Evolutionary conservation across 2,797 vertebrate species (phyloP).

Genomic region (Chaetodon trifasciatus): DNA sequence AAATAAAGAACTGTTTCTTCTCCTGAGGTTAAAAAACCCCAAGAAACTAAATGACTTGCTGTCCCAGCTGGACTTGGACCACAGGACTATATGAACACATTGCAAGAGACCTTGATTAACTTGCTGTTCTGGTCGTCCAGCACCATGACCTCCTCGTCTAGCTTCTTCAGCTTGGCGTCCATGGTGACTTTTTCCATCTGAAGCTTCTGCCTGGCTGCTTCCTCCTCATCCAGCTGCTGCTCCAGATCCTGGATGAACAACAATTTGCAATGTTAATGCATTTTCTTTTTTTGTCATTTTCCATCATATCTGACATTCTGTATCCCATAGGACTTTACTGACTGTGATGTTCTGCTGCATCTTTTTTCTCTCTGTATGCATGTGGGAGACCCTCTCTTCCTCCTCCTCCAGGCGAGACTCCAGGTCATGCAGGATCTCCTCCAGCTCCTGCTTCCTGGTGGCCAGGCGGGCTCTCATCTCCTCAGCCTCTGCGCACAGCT

Average conservation of each 20-base stretch:
- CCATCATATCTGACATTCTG: background rate
- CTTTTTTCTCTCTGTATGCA: constrained; percentile 93
- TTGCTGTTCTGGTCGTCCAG: constrained; percentile 96
- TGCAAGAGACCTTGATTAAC: constrained; percentile 88
- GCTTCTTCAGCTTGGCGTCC: constrained; percentile 94
- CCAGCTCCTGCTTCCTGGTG: constrained; percentile 95
- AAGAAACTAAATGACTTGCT: background rate
- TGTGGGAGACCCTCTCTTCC: constrained; percentile 92
- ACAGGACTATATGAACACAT: background rate
- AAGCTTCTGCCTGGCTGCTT: constrained; percentile 94
- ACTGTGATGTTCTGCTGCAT: constrained; percentile 98
- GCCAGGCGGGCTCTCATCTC: constrained; percentile 95
- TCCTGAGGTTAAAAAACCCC: constrained; percentile 82
- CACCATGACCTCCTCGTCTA: constrained; percentile 93
- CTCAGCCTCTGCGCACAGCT: constrained; percentile 96
- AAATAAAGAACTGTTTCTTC: constrained; percentile 86
- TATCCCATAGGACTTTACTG: background rate
- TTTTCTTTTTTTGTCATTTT: too few relatives aligned
- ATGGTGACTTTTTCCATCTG: constrained; percentile 96
- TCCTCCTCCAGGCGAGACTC: constrained; percentile 98
- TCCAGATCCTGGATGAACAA: constrained; percentile 90
- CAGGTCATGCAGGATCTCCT: constrained; percentile 96
- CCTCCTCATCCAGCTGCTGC: constrained; percentile 97
- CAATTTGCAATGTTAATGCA: background rate
- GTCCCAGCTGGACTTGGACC: too few relatives aligned